phyloP scores from a whole-genome alignment of 2,797 vertebrate genomes.

The Oceanodroma leucorhoa region DNA sequence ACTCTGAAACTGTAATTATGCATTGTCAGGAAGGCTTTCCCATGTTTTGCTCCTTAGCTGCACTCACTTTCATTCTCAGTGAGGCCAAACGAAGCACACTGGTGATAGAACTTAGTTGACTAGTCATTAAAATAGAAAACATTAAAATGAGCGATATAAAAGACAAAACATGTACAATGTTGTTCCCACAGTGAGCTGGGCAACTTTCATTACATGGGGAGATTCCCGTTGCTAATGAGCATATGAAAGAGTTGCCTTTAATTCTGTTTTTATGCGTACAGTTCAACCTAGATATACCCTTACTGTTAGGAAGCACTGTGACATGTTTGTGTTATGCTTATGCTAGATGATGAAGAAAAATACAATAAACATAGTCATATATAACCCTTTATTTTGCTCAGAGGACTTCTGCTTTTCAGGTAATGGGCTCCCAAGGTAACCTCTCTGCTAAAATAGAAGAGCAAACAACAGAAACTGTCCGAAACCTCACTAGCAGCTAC shows the following conservation, averaged over 20 bases:
- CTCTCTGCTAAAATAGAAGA: conserved; percentile 74
- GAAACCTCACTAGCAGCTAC: conserved; percentile 59
- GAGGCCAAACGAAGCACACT: not conserved
- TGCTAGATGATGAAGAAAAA: not conserved
- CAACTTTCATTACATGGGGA: not conserved
- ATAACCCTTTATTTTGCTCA: not conserved
- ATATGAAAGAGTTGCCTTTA: not conserved
- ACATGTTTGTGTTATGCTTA: not conserved
- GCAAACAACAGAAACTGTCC: conserved; percentile 65
- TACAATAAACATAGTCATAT: not conserved
- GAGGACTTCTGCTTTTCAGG: conserved; percentile 61
- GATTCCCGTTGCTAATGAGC: conserved; percentile 7
- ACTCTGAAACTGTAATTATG: conserved; percentile 26
- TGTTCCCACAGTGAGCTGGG: not conserved
- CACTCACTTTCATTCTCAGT: not conserved
- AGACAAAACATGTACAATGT: not conserved
- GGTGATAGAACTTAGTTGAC: not conserved
- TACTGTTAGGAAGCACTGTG: not conserved
- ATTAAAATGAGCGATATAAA: not conserved
- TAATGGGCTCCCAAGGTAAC: conserved; percentile 79
- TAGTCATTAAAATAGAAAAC: conserved; percentile 47
- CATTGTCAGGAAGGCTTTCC: conserved; percentile 20
- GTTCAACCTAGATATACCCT: not conserved
- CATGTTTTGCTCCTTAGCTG: not conserved
- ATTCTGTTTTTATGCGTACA: not conserved